These are phyloP conservation scores for Oegoconia quadripuncta DNA, from an alignment of 2,888 invertebrate species.

Conservation along the genomic window DNA sequence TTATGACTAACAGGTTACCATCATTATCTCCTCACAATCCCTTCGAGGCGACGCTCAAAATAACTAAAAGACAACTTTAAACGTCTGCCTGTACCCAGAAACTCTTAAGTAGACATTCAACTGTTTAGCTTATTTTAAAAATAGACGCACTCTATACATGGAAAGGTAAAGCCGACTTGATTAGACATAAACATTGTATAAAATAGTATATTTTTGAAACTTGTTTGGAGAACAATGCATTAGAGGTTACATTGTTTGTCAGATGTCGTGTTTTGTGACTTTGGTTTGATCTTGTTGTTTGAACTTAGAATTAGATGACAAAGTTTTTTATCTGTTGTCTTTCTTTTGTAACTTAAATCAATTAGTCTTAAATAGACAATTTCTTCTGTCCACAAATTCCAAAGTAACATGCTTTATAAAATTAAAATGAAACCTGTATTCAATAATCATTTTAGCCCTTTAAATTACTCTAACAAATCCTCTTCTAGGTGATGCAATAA, in stretches of 20 bases:
- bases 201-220: constrained; percentile 9
- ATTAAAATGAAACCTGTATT: too few species aligned
- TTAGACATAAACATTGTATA: constrained; percentile 20
- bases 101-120: constrained; percentile 54
- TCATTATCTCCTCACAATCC: constrained; percentile 42
- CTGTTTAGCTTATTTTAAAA: constrained; percentile 60
- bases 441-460: too few species aligned
- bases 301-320: constrained; percentile 11
- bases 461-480: too few species aligned
- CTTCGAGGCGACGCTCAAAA: constrained; percentile 46
- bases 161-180: constrained; percentile 29
- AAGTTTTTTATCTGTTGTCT: constrained; percentile 18
- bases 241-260: constrained; percentile 47
- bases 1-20: constrained; percentile 22
- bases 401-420: background rate
- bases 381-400: background rate
- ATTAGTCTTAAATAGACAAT: too few species aligned
- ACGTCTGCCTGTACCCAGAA: constrained; percentile 52
- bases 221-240: constrained; percentile 70
- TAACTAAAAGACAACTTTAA: constrained; percentile 51
- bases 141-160: constrained; percentile 54
- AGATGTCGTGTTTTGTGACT: constrained; percentile 23
- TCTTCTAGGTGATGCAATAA: too few species aligned
- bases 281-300: constrained; percentile 16
- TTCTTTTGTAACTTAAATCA: too few species aligned